These are phyloP conservation scores for Ciconia nigra DNA, from an alignment of 2,797 vertebrate genomes.

Conservation along the genomic window DNA sequence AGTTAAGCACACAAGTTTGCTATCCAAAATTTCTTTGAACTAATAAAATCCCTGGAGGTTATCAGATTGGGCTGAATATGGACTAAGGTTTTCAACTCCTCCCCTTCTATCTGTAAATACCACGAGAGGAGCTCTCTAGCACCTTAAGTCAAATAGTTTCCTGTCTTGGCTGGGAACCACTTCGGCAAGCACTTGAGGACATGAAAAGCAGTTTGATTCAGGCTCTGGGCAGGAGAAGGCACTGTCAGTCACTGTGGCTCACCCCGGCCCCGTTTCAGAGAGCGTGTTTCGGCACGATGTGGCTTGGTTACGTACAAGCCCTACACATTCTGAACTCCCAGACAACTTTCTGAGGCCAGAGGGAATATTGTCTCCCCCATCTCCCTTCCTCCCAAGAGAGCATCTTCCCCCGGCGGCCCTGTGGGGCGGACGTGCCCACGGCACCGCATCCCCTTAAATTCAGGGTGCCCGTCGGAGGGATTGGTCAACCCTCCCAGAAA, in stretches of 20 bases:
- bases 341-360: not conserved
- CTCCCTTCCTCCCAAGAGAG: not conserved
- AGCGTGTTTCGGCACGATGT: not conserved
- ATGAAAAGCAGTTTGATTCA: conserved; percentile 17
- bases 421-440: fast-evolving
- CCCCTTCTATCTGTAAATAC: conserved; percentile 64
- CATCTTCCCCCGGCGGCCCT: not conserved
- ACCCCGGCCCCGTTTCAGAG: not conserved
- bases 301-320: not conserved
- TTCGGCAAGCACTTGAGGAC: conserved; percentile 34
- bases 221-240: conserved; percentile 28
- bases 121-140: conserved; percentile 41
- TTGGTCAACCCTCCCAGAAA: fast-evolving
- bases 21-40: conserved; percentile 55
- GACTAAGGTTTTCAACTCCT: conserved; percentile 50
- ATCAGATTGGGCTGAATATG: conserved; percentile 50
- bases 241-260: conserved; percentile 41
- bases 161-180: conserved; percentile 54
- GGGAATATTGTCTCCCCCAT: not conserved
- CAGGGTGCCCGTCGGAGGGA: not conserved
- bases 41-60: conserved; percentile 52
- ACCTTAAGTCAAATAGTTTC: conserved; percentile 57
- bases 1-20: conserved; percentile 21
- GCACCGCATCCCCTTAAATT: not conserved
- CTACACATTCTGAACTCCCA: conserved; percentile 8